These are phyloP conservation scores for Teleopsis dalmanni DNA, from an alignment of 1,140 invertebrate species.

Conservation along the genomic window DNA sequence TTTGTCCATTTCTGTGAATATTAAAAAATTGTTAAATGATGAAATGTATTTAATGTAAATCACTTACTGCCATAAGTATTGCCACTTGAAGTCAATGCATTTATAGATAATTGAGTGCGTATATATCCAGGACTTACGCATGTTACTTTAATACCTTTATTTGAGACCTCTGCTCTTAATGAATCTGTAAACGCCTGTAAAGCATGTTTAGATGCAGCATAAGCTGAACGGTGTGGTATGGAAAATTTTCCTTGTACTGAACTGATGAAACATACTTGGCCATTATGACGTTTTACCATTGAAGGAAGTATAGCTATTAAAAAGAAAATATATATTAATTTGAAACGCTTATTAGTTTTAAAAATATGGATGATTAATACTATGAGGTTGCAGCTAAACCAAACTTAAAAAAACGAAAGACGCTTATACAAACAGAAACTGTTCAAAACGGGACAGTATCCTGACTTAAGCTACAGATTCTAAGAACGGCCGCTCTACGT, in stretches of 20 bases:
- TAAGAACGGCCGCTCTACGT: too few species aligned
- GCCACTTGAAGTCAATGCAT: slow-evolving; percentile 77
- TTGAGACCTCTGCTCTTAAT: slow-evolving; percentile 69
- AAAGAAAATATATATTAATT: background rate
- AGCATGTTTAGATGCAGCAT: slow-evolving; percentile 92
- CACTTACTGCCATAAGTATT: slow-evolving; percentile 64
- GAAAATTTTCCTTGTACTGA: slow-evolving; percentile 88
- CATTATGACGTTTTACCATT: slow-evolving; percentile 70
- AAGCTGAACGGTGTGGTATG: slow-evolving; percentile 80
- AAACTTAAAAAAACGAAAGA: too few species aligned
- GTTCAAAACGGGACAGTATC: too few species aligned
- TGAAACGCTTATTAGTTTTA: too few species aligned
- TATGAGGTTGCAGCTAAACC: too few species aligned
- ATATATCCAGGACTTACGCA: slow-evolving; percentile 86
- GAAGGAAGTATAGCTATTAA: slow-evolving; percentile 65
- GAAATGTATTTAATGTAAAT: background rate
- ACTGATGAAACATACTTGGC: slow-evolving; percentile 85
- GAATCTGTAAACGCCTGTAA: slow-evolving; percentile 80
- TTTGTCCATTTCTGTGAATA: slow-evolving; percentile 54
- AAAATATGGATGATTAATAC: too few species aligned
- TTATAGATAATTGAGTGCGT: slow-evolving; percentile 76
- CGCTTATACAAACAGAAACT: too few species aligned
- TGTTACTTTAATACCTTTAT: slow-evolving; percentile 69
- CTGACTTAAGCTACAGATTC: too few species aligned
- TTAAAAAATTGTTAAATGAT: background rate